Conservation (phyloP, 2,113 vertebrate genomes). For the Odobenus rosmarus region DNA sequence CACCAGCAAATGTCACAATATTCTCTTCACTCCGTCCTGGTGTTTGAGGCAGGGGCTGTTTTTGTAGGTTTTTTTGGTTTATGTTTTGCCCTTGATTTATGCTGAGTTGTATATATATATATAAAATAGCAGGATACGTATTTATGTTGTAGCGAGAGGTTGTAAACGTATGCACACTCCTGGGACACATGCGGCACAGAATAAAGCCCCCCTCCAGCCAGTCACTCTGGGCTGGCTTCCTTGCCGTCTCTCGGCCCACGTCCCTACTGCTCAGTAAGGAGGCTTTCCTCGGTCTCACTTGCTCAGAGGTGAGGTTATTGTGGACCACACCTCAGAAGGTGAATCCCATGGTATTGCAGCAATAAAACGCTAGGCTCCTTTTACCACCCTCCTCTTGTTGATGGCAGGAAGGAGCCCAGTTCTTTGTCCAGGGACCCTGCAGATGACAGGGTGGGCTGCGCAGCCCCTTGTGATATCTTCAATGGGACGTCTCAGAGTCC, state of each 20-base stretch:
- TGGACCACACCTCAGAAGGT: background rate
- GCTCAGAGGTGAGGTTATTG: background rate
- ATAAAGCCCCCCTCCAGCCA: background rate
- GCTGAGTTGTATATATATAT: too few relatives aligned
- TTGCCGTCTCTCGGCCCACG: background rate
- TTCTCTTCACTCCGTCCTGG: background rate
- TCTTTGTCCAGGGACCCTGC: background rate
- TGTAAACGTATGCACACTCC: fast-evolving
- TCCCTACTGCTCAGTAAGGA: background rate
- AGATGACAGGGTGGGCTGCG: fast-evolving
- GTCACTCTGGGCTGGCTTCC: background rate
- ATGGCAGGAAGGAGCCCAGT: background rate
- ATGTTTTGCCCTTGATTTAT: background rate
- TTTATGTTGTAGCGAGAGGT: background rate
- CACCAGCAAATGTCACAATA: background rate
- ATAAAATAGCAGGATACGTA: background rate
- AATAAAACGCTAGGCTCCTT: background rate
- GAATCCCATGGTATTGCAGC: background rate
- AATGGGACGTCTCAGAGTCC: fast-evolving
- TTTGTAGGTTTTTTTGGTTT: background rate
- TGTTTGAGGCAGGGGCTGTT: background rate
- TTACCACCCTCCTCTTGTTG: background rate
- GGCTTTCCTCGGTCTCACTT: fast-evolving
- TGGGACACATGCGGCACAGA: fast-evolving
- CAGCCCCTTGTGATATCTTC: background rate